Evolutionary conservation across 2,888 invertebrate genomes (phyloP).

Genomic region (Dasysyrphus albostriatus): DNA sequence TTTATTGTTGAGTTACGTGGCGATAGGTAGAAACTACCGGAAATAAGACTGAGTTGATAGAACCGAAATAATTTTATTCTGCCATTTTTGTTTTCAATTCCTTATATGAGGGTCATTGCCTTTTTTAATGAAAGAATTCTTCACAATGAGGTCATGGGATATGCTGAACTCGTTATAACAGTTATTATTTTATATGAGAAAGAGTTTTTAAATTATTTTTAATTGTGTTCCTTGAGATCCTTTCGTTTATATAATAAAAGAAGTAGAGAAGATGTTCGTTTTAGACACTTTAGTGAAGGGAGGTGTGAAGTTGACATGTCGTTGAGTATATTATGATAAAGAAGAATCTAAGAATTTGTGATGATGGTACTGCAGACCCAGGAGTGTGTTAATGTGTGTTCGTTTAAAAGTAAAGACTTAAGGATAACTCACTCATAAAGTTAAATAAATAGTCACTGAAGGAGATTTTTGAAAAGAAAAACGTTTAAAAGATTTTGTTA

Average conservation of each 20-base stretch:
- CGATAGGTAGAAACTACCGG: conserved; percentile 8
- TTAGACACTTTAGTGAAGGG: background rate
- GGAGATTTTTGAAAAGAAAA: background rate
- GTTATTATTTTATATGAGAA: background rate
- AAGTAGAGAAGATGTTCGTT: background rate
- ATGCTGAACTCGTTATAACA: conserved; percentile 12
- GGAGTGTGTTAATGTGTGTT: background rate
- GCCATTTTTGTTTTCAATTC: background rate
- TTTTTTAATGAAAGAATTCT: conserved; percentile 7
- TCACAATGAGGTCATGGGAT: conserved; percentile 31
- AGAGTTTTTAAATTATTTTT: conserved; percentile 33
- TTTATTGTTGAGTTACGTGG: conserved; percentile 27
- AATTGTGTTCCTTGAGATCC: conserved; percentile 22
- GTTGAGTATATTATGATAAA: background rate
- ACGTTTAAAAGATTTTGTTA: background rate
- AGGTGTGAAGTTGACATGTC: conserved; percentile 1
- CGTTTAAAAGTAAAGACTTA: background rate
- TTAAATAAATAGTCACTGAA: background rate
- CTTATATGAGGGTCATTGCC: conserved; percentile 28
- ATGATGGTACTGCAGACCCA: background rate
- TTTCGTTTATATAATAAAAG: background rate
- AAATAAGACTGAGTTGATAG: conserved; percentile 15
- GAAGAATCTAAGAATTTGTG: background rate
- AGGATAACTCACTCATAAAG: background rate
- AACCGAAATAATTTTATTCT: background rate